Evolutionary conservation across 1,140 invertebrate genomes (phyloP).

Genomic region (Xylocopa sonorina): DNA sequence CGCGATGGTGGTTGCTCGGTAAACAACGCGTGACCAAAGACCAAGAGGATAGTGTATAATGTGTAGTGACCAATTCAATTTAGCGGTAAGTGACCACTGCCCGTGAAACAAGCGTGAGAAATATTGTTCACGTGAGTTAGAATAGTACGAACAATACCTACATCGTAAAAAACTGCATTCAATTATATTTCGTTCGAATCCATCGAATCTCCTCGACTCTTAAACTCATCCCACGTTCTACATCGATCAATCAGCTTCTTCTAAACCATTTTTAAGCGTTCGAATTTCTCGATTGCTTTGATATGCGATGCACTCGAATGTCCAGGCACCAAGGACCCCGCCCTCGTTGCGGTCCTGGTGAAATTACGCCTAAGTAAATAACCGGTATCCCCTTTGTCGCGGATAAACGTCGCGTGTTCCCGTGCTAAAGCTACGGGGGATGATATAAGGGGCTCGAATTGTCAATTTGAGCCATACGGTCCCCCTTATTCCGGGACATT

Average conservation of each 20-base stretch:
- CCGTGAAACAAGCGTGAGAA: neutral
- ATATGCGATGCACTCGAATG: neutral
- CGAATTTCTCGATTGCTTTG: neutral
- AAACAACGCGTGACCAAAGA: slow-evolving; percentile 30
- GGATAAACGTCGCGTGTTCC: slow-evolving; percentile 5
- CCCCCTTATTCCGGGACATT: slow-evolving; percentile 45
- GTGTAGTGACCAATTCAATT: neutral
- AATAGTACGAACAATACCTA: too few relatives aligned
- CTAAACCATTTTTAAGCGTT: neutral
- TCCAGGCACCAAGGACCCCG: too few relatives aligned
- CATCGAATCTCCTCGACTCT: too few relatives aligned
- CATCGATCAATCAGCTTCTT: too few relatives aligned
- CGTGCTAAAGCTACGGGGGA: neutral
- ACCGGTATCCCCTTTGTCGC: slow-evolving; percentile 13
- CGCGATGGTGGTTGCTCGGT: neutral
- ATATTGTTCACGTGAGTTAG: neutral
- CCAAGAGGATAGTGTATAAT: neutral
- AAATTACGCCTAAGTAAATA: slow-evolving; percentile 32
- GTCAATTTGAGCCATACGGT: slow-evolving; percentile 54
- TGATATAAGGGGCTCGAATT: slow-evolving; percentile 49
- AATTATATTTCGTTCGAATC: too few relatives aligned
- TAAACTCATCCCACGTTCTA: too few relatives aligned
- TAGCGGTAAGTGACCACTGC: neutral
- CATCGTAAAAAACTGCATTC: too few relatives aligned
- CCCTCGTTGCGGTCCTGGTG: neutral